These are phyloP conservation scores for Beaufortia kweichowensis DNA, from an alignment of 2,113 vertebrate species.

Conservation along the genomic window DNA sequence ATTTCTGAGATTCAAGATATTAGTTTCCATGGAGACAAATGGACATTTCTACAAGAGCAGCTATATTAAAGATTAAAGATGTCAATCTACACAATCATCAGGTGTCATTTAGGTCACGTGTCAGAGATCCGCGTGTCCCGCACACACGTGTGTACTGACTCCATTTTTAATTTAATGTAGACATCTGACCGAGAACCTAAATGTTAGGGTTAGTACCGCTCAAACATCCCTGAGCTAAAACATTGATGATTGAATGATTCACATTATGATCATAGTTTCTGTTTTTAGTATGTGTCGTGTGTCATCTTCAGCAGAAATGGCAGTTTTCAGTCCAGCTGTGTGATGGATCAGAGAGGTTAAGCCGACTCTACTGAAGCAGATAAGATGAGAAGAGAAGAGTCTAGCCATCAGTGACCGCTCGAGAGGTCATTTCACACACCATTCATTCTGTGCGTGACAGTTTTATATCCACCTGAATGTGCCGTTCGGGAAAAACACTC, in stretches of 20 bases:
- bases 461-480: slow-evolving; percentile 38
- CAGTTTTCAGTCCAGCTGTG: not conserved
- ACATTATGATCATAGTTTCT: not conserved
- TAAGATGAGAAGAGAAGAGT: not conserved
- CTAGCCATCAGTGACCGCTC: not conserved
- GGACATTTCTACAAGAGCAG: not conserved
- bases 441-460: slow-evolving; percentile 29
- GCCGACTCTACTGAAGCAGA: too few relatives aligned
- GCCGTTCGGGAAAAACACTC: not conserved
- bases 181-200: too few relatives aligned
- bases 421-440: slow-evolving; percentile 38
- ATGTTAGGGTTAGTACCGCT: too few relatives aligned
- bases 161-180: too few relatives aligned
- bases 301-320: not conserved
- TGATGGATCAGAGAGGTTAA: not conserved
- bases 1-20: not conserved
- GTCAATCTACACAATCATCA: not conserved
- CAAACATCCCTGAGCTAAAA: too few relatives aligned
- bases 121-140: not conserved
- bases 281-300: not conserved
- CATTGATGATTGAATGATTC: too few relatives aligned
- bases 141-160: not conserved
- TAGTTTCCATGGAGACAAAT: slow-evolving; percentile 8
- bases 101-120: not conserved
- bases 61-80: not conserved